A percentile compares a stretch with the other conserved stretches of the same genome.
Evolutionary conservation across 2,797 vertebrate species (phyloP).

Genomic region (Helarctos malayanus): DNA sequence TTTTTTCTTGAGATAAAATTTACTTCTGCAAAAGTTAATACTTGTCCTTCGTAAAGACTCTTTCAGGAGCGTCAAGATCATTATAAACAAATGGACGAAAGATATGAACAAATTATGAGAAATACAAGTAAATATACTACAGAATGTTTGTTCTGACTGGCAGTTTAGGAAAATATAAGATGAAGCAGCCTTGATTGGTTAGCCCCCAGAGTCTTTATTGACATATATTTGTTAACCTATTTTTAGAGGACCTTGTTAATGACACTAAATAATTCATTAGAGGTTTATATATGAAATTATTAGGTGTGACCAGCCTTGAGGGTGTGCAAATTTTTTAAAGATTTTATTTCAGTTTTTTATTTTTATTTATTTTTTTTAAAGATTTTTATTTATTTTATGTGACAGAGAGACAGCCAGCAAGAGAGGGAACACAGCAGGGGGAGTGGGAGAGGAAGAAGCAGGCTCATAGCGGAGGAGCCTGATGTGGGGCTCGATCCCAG

Average conservation of each 20-base stretch:
- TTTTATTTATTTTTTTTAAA: too few relatives aligned
- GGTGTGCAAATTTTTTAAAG: neutral
- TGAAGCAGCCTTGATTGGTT: neutral
- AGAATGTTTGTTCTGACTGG: neutral
- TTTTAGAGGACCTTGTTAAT: neutral
- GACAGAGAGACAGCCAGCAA: too few relatives aligned
- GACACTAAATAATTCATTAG: neutral
- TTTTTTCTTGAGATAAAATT: constrained; percentile 37
- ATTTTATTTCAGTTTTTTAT: neutral
- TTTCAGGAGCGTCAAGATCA: neutral
- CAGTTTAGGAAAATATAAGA: neutral
- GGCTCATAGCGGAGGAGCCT: too few relatives aligned
- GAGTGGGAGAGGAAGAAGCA: too few relatives aligned
- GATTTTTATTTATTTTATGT: too few relatives aligned
- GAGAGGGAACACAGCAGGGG: too few relatives aligned
- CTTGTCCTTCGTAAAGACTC: neutral
- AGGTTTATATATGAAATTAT: neutral
- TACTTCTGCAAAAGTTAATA: neutral
- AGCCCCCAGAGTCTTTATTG: neutral
- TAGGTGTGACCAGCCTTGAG: neutral
- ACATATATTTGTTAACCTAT: neutral
- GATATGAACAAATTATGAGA: neutral
- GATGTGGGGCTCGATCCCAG: too few relatives aligned
- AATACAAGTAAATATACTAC: neutral
- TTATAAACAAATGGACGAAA: constrained; percentile 34